Evolutionary conservation across 2,888 invertebrate genomes (phyloP), one percentile per base, ranked within the genome.

Genomic region (Drosophila birchii): DNA sequence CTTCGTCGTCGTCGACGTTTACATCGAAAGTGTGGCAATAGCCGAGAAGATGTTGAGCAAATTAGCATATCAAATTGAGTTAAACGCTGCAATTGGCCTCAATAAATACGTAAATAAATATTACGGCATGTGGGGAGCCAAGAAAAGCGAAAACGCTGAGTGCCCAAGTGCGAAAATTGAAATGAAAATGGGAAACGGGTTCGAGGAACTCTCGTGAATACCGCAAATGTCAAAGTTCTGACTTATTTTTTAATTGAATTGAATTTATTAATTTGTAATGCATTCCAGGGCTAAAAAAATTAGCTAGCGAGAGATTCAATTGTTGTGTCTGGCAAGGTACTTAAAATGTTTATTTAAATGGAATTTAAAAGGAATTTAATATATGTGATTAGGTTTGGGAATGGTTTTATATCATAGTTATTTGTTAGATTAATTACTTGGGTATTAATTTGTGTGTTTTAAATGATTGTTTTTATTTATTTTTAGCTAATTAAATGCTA

Each of bases 61-160:
- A 89, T 78, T 81, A 79, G 71, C 86, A 83, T 82, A 84, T 79
- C 72, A 87, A 87, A 88, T 88, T 88, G 86, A 87, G 81, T 87
- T 80, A 89, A 83, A 64, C 62, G 78, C 78, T 76, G 74, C 78
- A 83, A 80, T 86, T 78, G 80, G 69, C 69, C 78, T 62, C 86
- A 79, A 79, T 79, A 79, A 88, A 78, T 79, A 81, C 71, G 73
- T 78, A 78, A 76, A 70, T 69, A 85, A 77, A 80, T 80, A 74
- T 80, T 76, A 78, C 78, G 67, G 39, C 69, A 74, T 56, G 34
- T 32, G 23, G 56, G 34, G 34, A 11, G 29, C 41, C 45, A 62
- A 59, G 53, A 39, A 77, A 64, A 54, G 55, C 54, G 58, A 80
- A 86, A 83, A 78, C 67, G 54, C 23, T 18, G 26, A 34, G 34